A percentile compares a stretch with the other conserved stretches of the same genome.
phyloP scores from a whole-genome alignment of 2,888 invertebrate genomes.

The Isotomurus palustris region DNA sequence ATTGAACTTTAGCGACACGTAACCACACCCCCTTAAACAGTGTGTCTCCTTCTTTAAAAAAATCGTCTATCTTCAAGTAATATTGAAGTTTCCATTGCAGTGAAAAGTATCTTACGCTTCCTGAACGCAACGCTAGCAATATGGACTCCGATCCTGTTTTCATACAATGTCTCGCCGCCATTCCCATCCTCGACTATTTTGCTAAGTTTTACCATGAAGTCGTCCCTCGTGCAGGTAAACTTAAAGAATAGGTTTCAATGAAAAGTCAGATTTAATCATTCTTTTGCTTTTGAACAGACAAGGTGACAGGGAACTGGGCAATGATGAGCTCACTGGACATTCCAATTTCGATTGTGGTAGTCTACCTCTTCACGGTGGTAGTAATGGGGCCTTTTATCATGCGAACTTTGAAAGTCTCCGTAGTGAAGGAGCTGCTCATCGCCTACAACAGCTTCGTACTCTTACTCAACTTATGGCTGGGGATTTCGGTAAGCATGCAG shows the following conservation, averaged over 20 bases:
- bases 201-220: conserved; percentile 33
- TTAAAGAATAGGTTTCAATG: too few relatives aligned
- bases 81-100: too few relatives aligned
- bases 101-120: too few relatives aligned
- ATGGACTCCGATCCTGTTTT: conserved; percentile 27
- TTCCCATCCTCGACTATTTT: conserved; percentile 34
- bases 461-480: conserved; percentile 36
- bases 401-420: conserved; percentile 22
- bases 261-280: too few relatives aligned
- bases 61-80: too few relatives aligned
- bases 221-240: conserved; percentile 34
- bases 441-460: conserved; percentile 40
- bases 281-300: conserved; percentile 47
- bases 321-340: conserved; percentile 48
- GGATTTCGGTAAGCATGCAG: conserved; percentile 28
- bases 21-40: too few relatives aligned
- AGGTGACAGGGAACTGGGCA: conserved; percentile 49
- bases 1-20: too few relatives aligned
- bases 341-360: conserved; percentile 31
- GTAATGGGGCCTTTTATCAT: conserved; percentile 31
- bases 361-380: conserved; percentile 35
- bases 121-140: too few relatives aligned
- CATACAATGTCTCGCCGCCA: conserved; percentile 24
- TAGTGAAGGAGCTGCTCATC: conserved; percentile 17
- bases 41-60: too few relatives aligned